Base-by-base conservation (phyloP, 1,140 invertebrate species). In the Caenorhabditis tropicalis region DNA sequence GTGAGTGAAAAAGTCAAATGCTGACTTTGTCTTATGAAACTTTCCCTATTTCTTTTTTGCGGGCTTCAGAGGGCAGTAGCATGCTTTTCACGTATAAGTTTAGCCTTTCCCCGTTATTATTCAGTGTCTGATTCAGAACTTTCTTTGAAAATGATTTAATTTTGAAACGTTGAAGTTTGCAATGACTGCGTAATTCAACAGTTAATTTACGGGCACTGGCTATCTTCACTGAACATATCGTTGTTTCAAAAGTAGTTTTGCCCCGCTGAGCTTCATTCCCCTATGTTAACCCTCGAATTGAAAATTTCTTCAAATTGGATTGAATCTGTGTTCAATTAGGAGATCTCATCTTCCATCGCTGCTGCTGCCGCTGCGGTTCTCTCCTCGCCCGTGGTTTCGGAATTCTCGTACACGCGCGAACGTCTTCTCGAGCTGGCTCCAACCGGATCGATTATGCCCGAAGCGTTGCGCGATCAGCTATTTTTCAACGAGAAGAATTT, bases 381-480 rank as follows among this genome's bases (percentile, higher is more conserved):
- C 65, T 74, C 65, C 6, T 24, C 65, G 12, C 65, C 65, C 10
- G 65, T 74, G 65, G 65, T 74, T 43, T 74, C 65, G 65, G 65
- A 74, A 43, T 74, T 24, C 65, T 74, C 65, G 65, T 74, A 74
- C 65, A 74, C 65, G 65, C 65, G 65, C 65, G 65, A 74, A 74
- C 65, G 65, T 74, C 65, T 74, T 43, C 65, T 74, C 36, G 65
- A 74, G n/a, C 36, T 74, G 65, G 65, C 65, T 43, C 65, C 65
- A 74, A 74, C 65, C 36, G 65, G 65, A 74, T 74, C 65, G 65
- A 74, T 74, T 43, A 74, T 74, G 65, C 65, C 36, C n/a, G 65
- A 74, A 12, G 65, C 65, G 36, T 74, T 74, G 65, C 65, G 65
- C 65, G 36, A 74, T 74, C 65, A 74, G 65, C 36, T 43, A 5